Conservation (phyloP, 1,140 invertebrate genomes). For the Drosophila subobscura region DNA sequence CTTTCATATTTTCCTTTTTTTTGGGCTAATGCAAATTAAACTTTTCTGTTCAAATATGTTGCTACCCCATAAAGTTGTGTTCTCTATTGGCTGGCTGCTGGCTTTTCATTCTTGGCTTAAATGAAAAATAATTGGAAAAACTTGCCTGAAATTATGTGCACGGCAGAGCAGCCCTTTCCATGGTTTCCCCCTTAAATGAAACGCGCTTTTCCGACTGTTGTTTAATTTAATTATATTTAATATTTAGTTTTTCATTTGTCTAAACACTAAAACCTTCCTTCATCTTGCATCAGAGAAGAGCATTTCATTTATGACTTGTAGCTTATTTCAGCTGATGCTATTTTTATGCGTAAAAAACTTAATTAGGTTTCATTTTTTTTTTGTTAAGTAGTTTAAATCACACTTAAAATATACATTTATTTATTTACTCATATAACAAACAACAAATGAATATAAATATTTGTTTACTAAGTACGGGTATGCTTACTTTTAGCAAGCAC, state of each 20-base stretch:
- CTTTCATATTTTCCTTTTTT: constrained; percentile 20
- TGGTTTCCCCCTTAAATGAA: constrained; percentile 17
- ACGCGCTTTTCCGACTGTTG: background rate
- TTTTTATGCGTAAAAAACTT: constrained; percentile 31
- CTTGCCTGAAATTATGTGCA: constrained; percentile 37
- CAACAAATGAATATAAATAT: constrained; percentile 47
- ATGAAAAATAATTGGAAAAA: constrained; percentile 67
- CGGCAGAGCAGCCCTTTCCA: background rate
- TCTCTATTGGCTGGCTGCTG: constrained; percentile 17
- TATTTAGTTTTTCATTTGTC: constrained; percentile 13
- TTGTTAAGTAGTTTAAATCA: constrained; percentile 31
- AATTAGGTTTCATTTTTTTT: constrained; percentile 19
- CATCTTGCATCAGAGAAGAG: no score
- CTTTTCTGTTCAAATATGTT: constrained; percentile 52
- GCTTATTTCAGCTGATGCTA: constrained; percentile 10
- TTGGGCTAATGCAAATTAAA: constrained; percentile 64
- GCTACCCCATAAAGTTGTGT: constrained; percentile 10
- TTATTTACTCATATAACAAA: constrained; percentile 41
- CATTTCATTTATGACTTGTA: constrained; percentile 19
- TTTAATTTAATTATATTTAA: constrained; percentile 29
- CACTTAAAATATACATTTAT: constrained; percentile 35
- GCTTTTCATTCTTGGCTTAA: constrained; percentile 5
- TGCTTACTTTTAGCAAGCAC: constrained; percentile 47
- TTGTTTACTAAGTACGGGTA: background rate
- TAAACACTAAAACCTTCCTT: constrained; percentile 8